Conservation (phyloP, 2,113 vertebrate species). For the Limanda limanda region DNA sequence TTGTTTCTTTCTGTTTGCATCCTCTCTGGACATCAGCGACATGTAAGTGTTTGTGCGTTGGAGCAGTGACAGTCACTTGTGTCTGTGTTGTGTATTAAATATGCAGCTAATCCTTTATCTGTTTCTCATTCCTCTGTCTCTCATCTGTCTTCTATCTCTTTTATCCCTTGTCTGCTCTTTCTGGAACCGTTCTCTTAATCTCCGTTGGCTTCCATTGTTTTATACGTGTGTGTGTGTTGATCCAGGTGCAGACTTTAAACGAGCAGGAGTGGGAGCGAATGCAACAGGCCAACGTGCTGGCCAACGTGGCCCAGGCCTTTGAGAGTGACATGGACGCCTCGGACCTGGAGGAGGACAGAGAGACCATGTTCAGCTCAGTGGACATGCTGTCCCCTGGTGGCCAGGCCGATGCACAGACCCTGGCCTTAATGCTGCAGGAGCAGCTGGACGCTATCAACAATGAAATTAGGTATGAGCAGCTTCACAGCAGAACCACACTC, state of each 20-base stretch:
- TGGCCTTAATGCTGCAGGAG: conserved; percentile 97
- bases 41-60: conserved; percentile 73
- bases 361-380: conserved; percentile 92
- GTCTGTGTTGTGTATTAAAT: conserved; percentile 3
- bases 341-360: conserved; percentile 92
- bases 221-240: background rate
- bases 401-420: conserved; percentile 95
- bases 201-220: background rate
- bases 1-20: conserved; percentile 68
- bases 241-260: conserved; percentile 95
- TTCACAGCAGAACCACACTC: background rate
- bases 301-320: conserved; percentile 95
- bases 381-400: conserved; percentile 94
- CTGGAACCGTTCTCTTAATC: too few species aligned
- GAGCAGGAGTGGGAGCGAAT: conserved; percentile 99
- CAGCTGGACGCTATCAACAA: conserved; percentile 99
- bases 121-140: background rate
- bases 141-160: background rate
- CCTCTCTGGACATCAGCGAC: conserved; percentile 78
- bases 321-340: conserved; percentile 95
- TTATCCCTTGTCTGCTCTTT: background rate
- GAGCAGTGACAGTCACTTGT: conserved; percentile 6
- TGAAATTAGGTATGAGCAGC: conserved; percentile 82
- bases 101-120: background rate
- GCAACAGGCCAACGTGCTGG: conserved; percentile 96